phyloP scores from a whole-genome alignment of 2,797 vertebrate genomes.

The Aphelocoma californica region DNA sequence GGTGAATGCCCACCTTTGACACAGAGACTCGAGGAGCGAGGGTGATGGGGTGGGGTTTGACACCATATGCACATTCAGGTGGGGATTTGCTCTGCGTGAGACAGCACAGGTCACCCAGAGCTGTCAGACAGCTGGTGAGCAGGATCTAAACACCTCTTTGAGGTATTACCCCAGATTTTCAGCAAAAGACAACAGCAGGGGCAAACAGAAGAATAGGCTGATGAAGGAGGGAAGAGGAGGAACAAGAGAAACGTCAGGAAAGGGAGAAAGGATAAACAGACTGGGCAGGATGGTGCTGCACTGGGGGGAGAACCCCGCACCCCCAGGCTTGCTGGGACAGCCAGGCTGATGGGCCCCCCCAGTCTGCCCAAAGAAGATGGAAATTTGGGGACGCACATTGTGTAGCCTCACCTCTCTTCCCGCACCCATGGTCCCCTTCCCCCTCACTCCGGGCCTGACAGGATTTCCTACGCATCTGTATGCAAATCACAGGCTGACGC shows the following conservation, averaged over 20 bases:
- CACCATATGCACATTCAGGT: neutral
- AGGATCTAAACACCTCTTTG: neutral
- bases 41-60: neutral
- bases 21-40: rapidly evolving
- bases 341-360: neutral
- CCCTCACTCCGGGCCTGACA: neutral
- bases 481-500: constrained; percentile 84
- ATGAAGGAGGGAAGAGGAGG: neutral
- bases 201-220: neutral
- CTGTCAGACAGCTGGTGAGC: neutral
- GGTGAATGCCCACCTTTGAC: too few species aligned
- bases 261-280: neutral
- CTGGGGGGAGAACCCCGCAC: rapidly evolving
- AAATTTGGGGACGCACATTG: neutral
- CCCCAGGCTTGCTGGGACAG: neutral
- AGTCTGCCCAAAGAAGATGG: neutral
- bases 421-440: neutral
- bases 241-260: neutral
- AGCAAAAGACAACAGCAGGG: neutral
- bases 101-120: neutral
- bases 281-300: neutral
- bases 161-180: neutral
- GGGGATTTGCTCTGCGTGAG: neutral
- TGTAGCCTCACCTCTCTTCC: neutral
- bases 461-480: constrained; percentile 85